These are phyloP conservation scores for Sinohyriopsis cumingii DNA, from an alignment of 2,888 invertebrate genomes.

Conservation along the genomic window DNA sequence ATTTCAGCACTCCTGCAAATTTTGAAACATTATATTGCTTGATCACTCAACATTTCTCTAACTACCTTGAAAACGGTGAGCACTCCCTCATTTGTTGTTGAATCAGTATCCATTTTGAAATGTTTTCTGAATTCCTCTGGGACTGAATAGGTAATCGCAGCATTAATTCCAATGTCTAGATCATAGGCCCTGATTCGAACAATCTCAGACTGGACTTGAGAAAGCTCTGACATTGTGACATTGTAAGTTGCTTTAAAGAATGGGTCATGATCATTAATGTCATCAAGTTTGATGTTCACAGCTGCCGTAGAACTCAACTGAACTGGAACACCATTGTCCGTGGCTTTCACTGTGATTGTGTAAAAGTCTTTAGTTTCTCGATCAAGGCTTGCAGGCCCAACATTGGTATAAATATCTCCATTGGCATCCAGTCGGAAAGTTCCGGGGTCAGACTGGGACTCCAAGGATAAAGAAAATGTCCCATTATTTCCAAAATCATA, in stretches of 20 bases:
- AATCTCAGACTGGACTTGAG: conserved; percentile 7
- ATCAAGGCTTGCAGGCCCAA: conserved; percentile 47
- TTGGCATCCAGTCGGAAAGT: conserved; percentile 46
- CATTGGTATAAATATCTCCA: conserved; percentile 50
- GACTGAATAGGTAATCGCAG: conserved; percentile 70
- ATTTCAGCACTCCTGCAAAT: too few relatives aligned
- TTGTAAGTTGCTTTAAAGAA: conserved; percentile 78
- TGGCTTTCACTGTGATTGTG: conserved; percentile 94
- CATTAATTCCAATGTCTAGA: conserved; percentile 97
- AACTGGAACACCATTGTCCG: conserved; percentile 76
- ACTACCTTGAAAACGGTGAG: conserved; percentile 22
- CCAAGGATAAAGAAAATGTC: conserved; percentile 13
- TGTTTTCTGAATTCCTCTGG: conserved; percentile 7
- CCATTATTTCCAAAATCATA: conserved; percentile 37
- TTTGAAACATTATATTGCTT: too few relatives aligned
- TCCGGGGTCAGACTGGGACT: conserved; percentile 12
- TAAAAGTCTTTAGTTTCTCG: conserved; percentile 75
- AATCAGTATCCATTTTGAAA: conserved; percentile 26
- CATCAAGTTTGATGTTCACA: conserved; percentile 96
- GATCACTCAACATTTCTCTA: too few relatives aligned
- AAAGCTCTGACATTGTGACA: conserved; percentile 22
- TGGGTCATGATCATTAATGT: conserved; percentile 99
- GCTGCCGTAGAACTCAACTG: conserved; percentile 84
- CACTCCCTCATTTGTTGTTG: conserved; percentile 11
- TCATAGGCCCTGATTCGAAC: conserved; percentile 87